Conservation (phyloP, 1,140 invertebrate genomes). For the Cepaea nemoralis region DNA sequence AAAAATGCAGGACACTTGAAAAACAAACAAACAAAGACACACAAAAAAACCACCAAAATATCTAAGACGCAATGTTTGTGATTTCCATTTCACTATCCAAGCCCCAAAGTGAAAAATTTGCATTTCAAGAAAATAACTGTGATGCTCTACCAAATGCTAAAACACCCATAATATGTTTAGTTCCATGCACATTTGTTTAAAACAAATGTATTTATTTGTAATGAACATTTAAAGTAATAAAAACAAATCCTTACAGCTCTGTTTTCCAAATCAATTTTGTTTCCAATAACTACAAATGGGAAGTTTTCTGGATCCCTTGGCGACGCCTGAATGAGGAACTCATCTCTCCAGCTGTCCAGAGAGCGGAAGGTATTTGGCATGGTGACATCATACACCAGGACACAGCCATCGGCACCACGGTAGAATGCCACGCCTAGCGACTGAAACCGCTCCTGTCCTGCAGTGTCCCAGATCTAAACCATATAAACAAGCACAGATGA, state of each 20-base stretch:
- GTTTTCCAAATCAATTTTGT: conserved; percentile 98
- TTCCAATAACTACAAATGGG: conserved; percentile 98
- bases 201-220: no score
- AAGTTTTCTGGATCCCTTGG: conserved; percentile 99
- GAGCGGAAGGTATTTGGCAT: conserved; percentile 98
- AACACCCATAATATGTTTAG: no score
- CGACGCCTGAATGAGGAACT: conserved; percentile 96
- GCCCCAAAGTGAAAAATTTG: no score
- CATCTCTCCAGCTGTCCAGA: conserved; percentile 98
- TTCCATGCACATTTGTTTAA: no score
- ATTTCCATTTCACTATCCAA: no score
- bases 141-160: no score
- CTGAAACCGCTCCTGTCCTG: conserved; percentile 96
- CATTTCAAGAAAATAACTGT: no score
- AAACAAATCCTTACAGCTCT: conserved; percentile 80
- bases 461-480: conserved; percentile 99
- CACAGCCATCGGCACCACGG: conserved; percentile 98
- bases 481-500: conserved; percentile 38
- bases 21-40: no score
- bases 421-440: conserved; percentile 98
- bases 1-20: no score
- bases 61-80: no score
- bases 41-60: no score
- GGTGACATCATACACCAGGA: conserved; percentile 97
- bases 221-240: conserved; percentile 5